Evolutionary conservation across 2,113 vertebrate species (phyloP).

Genomic region (Prunella himalayana): DNA sequence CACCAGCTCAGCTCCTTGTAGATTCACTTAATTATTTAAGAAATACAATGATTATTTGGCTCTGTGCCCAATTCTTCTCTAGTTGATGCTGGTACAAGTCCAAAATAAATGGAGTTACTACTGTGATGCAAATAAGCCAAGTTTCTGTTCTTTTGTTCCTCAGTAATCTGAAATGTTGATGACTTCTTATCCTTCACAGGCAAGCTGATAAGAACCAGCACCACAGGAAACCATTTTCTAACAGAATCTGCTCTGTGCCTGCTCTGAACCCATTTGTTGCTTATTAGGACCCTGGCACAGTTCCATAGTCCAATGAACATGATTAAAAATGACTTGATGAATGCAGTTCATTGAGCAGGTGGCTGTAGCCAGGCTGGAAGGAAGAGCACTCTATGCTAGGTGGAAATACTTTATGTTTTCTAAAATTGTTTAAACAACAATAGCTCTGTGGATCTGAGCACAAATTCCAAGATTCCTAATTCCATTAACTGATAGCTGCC

Average conservation of each 20-base stretch:
- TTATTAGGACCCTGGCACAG: conserved; percentile 21
- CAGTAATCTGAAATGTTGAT: not conserved
- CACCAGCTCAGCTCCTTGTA: not conserved
- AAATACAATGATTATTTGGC: conserved; percentile 14
- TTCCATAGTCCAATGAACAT: not conserved
- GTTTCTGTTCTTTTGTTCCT: conserved; percentile 4
- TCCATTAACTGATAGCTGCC: not conserved
- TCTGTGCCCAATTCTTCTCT: not conserved
- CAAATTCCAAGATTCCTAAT: not conserved
- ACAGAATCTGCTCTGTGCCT: not conserved
- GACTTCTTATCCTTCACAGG: not conserved
- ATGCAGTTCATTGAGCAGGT: not conserved
- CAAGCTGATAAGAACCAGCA: not conserved
- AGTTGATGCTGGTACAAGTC: not conserved
- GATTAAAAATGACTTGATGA: conserved; percentile 6
- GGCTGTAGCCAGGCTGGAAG: not conserved
- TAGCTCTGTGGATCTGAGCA: not conserved
- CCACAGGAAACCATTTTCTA: conserved; percentile 14
- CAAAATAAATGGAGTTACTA: conserved; percentile 9
- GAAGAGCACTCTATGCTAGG: not conserved
- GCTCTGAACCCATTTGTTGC: conserved; percentile 31
- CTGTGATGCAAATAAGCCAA: not conserved
- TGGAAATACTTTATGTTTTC: not conserved
- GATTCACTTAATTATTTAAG: conserved; percentile 11
- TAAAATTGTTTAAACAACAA: not conserved